Conservation (phyloP, 2,888 invertebrate species). For the Pseudoips prasinana region DNA sequence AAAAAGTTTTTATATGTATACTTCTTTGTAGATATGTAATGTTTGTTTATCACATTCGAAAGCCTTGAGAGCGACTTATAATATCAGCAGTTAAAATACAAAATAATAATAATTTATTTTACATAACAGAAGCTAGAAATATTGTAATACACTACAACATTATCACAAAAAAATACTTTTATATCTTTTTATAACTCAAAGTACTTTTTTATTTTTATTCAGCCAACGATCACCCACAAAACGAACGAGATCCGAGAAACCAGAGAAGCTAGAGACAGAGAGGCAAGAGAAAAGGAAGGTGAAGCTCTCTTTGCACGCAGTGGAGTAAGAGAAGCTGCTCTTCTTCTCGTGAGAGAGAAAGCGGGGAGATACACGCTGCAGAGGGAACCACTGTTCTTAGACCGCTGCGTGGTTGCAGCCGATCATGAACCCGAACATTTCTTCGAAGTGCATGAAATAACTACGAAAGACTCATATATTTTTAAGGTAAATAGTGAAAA, state of each 20-base stretch:
- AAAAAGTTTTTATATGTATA: no score
- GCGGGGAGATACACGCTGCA: conserved; percentile 92
- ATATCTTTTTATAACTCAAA: no score
- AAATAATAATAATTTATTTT: no score
- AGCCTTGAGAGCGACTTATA: no score
- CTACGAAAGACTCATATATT: conserved; percentile 95
- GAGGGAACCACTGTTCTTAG: conserved; percentile 94
- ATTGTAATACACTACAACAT: no score
- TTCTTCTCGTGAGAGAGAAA: conserved; percentile 94
- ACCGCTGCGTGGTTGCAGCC: conserved; percentile 94
- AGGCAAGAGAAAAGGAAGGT: conserved; percentile 69
- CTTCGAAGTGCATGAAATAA: conserved; percentile 96
- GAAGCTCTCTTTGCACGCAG: conserved; percentile 85
- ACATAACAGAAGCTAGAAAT: no score
- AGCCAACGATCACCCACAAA: conserved; percentile 88
- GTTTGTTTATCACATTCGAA: no score
- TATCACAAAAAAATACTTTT: no score
- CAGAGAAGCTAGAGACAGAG: conserved; percentile 68
- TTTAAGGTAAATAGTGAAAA: conserved; percentile 88
- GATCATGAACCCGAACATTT: conserved; percentile 96
- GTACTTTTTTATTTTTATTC: no score
- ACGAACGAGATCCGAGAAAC: conserved; percentile 83
- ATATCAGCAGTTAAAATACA: no score
- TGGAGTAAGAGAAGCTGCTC: conserved; percentile 92
- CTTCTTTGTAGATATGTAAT: no score